A percentile compares a stretch with the other conserved stretches of the same genome.
Evolutionary conservation across 2,113 vertebrate species (phyloP).

Genomic region (Bagarius yarrelli): DNA sequence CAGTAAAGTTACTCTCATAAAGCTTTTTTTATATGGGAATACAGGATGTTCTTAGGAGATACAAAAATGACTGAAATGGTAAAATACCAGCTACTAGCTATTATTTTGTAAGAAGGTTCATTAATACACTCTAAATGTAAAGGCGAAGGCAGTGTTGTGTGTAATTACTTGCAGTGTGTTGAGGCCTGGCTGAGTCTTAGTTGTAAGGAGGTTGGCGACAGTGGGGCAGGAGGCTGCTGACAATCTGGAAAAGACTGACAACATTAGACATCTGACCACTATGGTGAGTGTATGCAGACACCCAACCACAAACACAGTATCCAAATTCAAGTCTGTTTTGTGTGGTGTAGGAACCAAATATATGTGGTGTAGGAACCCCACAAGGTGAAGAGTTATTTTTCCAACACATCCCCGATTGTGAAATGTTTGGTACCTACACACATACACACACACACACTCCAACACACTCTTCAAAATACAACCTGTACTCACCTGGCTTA

Average conservation of each 20-base stretch:
- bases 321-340: neutral
- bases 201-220: slow-evolving; percentile 82
- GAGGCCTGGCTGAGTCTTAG: slow-evolving; percentile 62
- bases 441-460: too few relatives aligned
- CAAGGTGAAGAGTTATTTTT: too few relatives aligned
- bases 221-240: slow-evolving; percentile 92
- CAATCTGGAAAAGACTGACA: slow-evolving; percentile 92
- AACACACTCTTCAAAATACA: too few relatives aligned
- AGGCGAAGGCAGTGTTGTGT: neutral
- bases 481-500: too few relatives aligned
- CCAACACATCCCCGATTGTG: too few relatives aligned
- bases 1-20: too few relatives aligned
- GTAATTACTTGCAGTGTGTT: slow-evolving; percentile 52
- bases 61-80: neutral
- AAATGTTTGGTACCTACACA: too few relatives aligned
- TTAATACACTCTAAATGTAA: neutral
- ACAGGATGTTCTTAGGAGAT: neutral
- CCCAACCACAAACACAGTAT: slow-evolving; percentile 16
- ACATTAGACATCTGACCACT: slow-evolving; percentile 71
- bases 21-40: neutral
- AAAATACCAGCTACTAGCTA: neutral
- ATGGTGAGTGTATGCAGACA: slow-evolving; percentile 50
- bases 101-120: neutral
- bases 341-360: too few relatives aligned
- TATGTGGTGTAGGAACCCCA: too few relatives aligned